These are phyloP conservation scores for Eptatretus atami DNA, from an alignment of 2,797 vertebrate species.

Conservation along the genomic window DNA sequence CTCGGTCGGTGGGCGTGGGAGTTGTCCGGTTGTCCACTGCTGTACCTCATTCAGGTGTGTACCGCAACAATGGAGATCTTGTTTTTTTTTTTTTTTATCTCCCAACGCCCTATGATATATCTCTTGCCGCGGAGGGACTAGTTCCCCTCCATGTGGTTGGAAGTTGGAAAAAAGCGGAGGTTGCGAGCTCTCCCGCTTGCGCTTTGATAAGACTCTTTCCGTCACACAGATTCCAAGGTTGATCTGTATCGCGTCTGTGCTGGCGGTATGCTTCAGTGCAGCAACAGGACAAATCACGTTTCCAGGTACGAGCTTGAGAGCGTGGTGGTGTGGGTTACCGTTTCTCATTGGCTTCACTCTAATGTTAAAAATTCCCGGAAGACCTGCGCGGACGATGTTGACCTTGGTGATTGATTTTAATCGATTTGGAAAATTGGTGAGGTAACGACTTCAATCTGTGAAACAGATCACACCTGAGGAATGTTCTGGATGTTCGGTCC, in stretches of 20 bases:
- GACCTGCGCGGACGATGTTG: no score
- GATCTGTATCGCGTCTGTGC: slow-evolving; percentile 81
- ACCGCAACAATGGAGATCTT: slow-evolving; percentile 73
- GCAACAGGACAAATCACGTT: slow-evolving; percentile 95
- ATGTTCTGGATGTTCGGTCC: slow-evolving; percentile 65
- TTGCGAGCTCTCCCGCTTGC: slow-evolving; percentile 65
- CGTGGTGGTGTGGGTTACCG: no score
- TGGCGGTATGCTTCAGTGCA: slow-evolving; percentile 77
- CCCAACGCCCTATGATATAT: no score
- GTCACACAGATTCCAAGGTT: slow-evolving; percentile 95
- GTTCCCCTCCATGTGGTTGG: slow-evolving; percentile 75
- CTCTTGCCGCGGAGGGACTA: slow-evolving; percentile 89
- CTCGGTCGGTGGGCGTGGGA: no score
- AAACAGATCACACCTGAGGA: slow-evolving; percentile 46
- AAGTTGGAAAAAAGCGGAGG: slow-evolving; percentile 68
- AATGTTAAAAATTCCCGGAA: no score
- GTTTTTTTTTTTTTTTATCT: no score
- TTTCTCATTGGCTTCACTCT: no score
- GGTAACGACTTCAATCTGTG: neutral
- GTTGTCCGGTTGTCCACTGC: neutral
- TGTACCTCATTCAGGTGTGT: slow-evolving; percentile 18
- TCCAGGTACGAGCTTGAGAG: slow-evolving; percentile 18
- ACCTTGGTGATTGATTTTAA: no score
- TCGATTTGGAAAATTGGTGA: no score
- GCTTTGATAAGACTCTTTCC: slow-evolving; percentile 89